Base-by-base conservation (phyloP, 2,113 vertebrate genomes). In the Meleagris gallopavo region DNA sequence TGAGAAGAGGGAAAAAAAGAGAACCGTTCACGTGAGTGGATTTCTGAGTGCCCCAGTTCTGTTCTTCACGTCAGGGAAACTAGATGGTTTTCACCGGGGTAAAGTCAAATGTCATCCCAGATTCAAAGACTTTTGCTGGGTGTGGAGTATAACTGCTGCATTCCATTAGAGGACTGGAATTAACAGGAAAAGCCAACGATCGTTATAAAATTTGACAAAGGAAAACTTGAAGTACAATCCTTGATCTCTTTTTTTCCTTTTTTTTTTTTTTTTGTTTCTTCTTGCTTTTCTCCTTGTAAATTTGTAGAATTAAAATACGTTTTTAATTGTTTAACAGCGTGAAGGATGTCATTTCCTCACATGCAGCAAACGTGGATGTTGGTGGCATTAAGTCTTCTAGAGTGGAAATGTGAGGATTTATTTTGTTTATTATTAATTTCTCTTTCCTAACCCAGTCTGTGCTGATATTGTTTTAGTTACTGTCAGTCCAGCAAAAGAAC, bases 281-380 rank as follows among this genome's bases (percentile, higher is more conserved):
- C n/a, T 41, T 77, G 48, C 65, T 93, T 74, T 76, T 95, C 69
- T 30, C 62, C 82, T 95, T 98, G 97, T 98, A 98, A 91, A 98
- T 98, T 98, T 98, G 96, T 98, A 98, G 97, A 98, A 98, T 98
- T 97, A 97, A 98, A 98, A 96, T 58, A 52, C 79, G 72, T 94
- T 96, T 97, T 94, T 95, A 94, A 93, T 97, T 95, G 95, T 93
- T 95, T 62, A 86, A 30, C 57, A 45, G 86, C 8, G 79, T 84
- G 92, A 89, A 95, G 93, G 92, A 93, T 86, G 93, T 91, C 40
- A 41, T 93, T 95, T 90, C 89, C 94, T 93, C 95, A 80, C 92
- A 32, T 74, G 83, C 74, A 89, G 48, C 73, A 30, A 52, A 62
- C 18, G 29, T 84, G 54, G 87, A 71, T 61, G 69, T 19, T 85